Percentiles rank a stretch among this genome's conserved stretches.
These are phyloP conservation scores for Acanthis flammea DNA, from an alignment of 2,797 vertebrate species.

Conservation along the genomic window DNA sequence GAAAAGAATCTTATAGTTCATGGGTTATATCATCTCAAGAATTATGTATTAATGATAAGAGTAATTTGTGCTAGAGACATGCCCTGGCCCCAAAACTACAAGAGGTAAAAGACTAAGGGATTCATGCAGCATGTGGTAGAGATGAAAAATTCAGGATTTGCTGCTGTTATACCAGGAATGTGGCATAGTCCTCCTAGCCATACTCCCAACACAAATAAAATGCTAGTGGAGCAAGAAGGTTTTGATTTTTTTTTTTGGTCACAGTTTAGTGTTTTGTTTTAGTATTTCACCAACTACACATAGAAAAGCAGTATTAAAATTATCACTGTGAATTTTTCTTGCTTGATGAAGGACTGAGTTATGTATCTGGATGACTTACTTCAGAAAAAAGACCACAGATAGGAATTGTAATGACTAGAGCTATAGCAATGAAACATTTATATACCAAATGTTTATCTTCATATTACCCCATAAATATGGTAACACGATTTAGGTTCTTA, in stretches of 20 bases:
- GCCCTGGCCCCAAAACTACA: neutral
- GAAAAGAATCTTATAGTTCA: neutral
- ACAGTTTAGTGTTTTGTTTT: neutral
- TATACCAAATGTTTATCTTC: neutral
- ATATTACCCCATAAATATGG: slow-evolving; percentile 8
- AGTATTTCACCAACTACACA: neutral
- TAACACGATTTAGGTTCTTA: slow-evolving; percentile 7
- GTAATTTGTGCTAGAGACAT: neutral
- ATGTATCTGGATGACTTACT: neutral
- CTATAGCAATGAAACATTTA: neutral
- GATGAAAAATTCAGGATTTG: neutral
- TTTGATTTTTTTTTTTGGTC: neutral
- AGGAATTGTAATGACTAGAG: neutral
- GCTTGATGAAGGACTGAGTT: slow-evolving; percentile 25
- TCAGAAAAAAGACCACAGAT: neutral
- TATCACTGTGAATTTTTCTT: neutral
- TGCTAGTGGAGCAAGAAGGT: slow-evolving; percentile 24
- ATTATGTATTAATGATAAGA: neutral
- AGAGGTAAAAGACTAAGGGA: neutral
- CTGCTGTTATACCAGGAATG: neutral
- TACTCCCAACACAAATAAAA: slow-evolving; percentile 50
- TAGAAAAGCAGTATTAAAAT: neutral
- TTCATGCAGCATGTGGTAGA: neutral
- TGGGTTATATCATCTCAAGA: neutral
- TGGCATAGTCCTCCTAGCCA: neutral